Evolutionary conservation across 2,888 invertebrate genomes (phyloP), one percentile per base, ranked within the genome.

Genomic region (Leucophenga montana): DNA sequence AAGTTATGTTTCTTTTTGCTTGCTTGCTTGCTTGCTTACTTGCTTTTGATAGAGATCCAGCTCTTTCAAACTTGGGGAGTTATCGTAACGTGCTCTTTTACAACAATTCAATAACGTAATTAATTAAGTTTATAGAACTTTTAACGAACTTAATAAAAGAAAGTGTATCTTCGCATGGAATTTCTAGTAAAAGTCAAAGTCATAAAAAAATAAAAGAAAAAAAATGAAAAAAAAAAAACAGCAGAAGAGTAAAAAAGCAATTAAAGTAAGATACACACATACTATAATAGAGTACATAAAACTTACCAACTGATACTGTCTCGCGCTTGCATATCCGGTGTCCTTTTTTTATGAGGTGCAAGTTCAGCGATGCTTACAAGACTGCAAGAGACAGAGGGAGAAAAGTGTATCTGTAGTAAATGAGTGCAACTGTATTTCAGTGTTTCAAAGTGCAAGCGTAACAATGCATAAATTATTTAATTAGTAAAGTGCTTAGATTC

Each of bases 401-500:
- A 46, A 46, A 62, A 46, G 14, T 14, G 20, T 46, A 13, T 27
- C 14, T 13, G 5, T 46, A 27, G 22, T 13, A 64, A 39, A 31
- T n/a, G n/a, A n/a, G n/a, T n/a, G n/a, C n/a, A n/a, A 48, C 9
- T 64, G 62, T 50, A 18, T 50, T 27, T 11, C n/a, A 33, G n/a
- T 3, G 27, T 16, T 27, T 16, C n/a, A 33, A 33, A 14, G 27
- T 16, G 33, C 27, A 18, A 64, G 62, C 31, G 62, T 39, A 48
- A 46, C 62, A 64, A 46, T 64, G 62, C 48, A 64, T 64, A 64
- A 64, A 64, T 64, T 64, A 64, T 64, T 64, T 64, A 64, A 64
- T 64, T 64, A 64, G 62, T 64, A 64, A 64, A 64, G 62, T 64
- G 62, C 62, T 64, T 61, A 61, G 61, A 13, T 57, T 18, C 18